Base-by-base conservation (phyloP, 1,140 invertebrate genomes). In the Fopius arisanus region DNA sequence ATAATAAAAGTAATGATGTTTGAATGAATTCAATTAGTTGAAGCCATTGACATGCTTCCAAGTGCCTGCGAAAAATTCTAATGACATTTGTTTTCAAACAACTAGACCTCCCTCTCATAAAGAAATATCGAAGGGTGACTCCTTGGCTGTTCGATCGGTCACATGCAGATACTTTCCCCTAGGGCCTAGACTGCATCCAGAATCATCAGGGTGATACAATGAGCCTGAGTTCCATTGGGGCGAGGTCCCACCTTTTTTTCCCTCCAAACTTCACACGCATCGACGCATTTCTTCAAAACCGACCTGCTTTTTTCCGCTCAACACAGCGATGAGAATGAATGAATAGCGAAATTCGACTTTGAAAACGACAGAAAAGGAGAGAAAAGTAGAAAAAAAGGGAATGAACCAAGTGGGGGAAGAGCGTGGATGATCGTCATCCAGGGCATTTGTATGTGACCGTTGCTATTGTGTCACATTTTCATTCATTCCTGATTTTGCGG, bases 401-500 rank as follows among this genome's bases (percentile, higher is more conserved):
- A 4, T 19, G 28, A 19, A 33, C 51, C 3, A 37, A 54, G 48
- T 43, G 67, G 40, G 37, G 21, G 63, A 31, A 10, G 21, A 33
- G 67, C 62, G 28, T 70, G 16, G 29, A 43, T 19, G 54, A 59
- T 29, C 43, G 43, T 48, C 43, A 48, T 48, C 16, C n/a, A n/a
- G 43, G 14, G 43, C n/a, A 48, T 48, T 48, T 28, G 70, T 28
- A 40, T 59, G 43, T 29, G 77, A 77, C 74, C 72, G 73, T 75
- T 79, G 54, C 83, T 82, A 86, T 87, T 87, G 86, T 87, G 86
- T 86, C 84, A 85, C 79, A 84, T 31, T 85, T 84, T 85, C 83
- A 83, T 87, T 87, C 85, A 84, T 84, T 78, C 77, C 83, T 82
- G 85, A 87, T 86, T 86, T 87, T 87, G 86, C 84, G 85, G 86